phyloP scores from a whole-genome alignment of 2,113 vertebrate species.

The Deroptyus accipitrinus region DNA sequence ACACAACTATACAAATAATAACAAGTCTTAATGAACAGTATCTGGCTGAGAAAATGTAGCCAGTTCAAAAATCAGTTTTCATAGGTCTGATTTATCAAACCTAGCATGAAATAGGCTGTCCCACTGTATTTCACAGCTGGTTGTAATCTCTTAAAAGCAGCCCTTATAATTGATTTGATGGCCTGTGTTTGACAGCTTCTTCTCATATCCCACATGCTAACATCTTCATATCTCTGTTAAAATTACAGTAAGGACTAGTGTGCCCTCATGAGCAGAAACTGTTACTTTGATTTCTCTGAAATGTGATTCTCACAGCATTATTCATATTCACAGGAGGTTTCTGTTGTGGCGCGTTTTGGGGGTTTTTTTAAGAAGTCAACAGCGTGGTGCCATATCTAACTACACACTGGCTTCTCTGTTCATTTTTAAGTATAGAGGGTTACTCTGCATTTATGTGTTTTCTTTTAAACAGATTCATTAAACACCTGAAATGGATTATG shows the following conservation, averaged over 20 bases:
- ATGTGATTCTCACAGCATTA: background rate
- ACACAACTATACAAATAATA: background rate
- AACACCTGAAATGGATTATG: conserved; percentile 8
- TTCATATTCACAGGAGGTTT: background rate
- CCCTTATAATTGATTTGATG: too few relatives aligned
- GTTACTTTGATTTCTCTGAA: background rate
- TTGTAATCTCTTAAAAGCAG: background rate
- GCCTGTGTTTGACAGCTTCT: background rate
- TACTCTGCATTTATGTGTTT: conserved; percentile 3
- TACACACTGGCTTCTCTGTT: background rate
- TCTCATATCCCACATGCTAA: background rate
- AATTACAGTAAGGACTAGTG: background rate
- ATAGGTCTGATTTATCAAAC: background rate
- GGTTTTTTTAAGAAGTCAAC: background rate
- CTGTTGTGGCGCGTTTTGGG: background rate
- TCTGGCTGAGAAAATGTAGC: background rate
- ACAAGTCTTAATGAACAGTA: background rate
- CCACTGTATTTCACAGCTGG: background rate
- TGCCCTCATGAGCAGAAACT: background rate
- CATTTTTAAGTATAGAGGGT: background rate
- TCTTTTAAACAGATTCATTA: conserved; percentile 52
- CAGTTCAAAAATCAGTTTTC: background rate
- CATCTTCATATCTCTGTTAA: background rate
- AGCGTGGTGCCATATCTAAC: background rate
- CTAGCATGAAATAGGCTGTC: background rate